Evolutionary conservation across 2,113 vertebrate species (phyloP), one percentile per base, ranked within the genome.

Genomic region (Blennius ocellaris): DNA sequence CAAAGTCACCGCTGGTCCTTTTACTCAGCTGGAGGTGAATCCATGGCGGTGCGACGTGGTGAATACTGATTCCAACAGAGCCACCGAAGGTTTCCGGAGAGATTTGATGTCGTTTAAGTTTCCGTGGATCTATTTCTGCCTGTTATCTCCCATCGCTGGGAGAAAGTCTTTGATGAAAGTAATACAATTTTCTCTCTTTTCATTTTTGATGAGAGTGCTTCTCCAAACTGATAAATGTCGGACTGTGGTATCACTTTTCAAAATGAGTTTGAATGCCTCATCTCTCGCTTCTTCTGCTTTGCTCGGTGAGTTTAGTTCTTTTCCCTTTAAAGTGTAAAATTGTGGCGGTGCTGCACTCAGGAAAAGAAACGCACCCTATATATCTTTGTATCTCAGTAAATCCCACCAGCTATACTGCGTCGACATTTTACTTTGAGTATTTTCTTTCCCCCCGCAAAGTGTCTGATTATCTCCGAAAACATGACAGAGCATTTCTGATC

Each of bases 291-390:
- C 0, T 49, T 57, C 38, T 58, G 17, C 44, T 14, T 49, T 14
- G 43, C 66, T 69, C 40, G 14, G 62, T 36, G 30, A 36, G 44
- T 54, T 63, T 43, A 15, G 11, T 11, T 5, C n/a, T 55, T 78
- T 17, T 21, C 54, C 21, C 4, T 43, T 56, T 61, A 2, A 4
- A 44, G 11, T 39, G 21, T 54, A 43, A 65, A 55, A 43, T 12
- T 9, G 17, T 16, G 36, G 17, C 49, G 69, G 40, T 66, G 62
- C 74, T 59, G 67, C 72, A 62, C 6, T 6, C 17, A 37, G 41
- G 48, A 50, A 51, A 69, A 9, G 61, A 62, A 61, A n/a, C 1
- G 21, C 41, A 17, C 21, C 44, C 21, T 30, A 40, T 30, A 40
- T 38, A 36, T 53, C 38, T 78, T 47, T 43, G 5, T 37, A 6